Evolutionary conservation across 1,140 invertebrate genomes (phyloP).

Genomic region (Leptestheria dahalacensis): DNA sequence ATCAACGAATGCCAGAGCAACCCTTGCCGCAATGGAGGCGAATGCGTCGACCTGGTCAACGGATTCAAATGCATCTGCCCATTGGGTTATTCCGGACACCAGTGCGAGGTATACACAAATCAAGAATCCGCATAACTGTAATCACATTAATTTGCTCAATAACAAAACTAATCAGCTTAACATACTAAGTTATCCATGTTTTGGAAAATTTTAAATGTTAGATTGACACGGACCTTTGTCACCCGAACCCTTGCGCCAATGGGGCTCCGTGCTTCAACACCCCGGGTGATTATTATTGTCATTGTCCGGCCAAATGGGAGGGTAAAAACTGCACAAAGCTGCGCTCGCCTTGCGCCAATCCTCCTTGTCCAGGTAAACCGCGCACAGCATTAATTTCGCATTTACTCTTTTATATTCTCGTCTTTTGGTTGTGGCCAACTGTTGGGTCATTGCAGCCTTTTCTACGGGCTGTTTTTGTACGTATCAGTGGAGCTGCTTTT

Average conservation of each 20-base stretch:
- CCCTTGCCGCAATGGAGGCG: constrained; percentile 37
- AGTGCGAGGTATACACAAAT: constrained; percentile 51
- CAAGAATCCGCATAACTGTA: too few relatives aligned
- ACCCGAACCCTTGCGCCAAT: constrained; percentile 63
- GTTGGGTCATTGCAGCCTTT: too few relatives aligned
- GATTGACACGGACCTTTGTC: constrained; percentile 68
- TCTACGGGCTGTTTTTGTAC: too few relatives aligned
- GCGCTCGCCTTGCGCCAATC: constrained; percentile 24
- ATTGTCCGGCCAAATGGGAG: constrained; percentile 68
- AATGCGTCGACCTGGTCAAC: constrained; percentile 34
- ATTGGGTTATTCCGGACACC: constrained; percentile 56
- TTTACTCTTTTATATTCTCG: too few relatives aligned
- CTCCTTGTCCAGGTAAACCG: constrained; percentile 24
- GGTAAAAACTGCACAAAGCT: constrained; percentile 75
- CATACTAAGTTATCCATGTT: too few relatives aligned
- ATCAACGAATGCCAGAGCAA: constrained; percentile 23
- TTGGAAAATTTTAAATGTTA: too few relatives aligned
- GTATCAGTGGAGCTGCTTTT: neutral
- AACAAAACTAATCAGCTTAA: too few relatives aligned
- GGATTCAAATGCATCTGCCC: constrained; percentile 30
- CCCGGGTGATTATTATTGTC: constrained; percentile 66
- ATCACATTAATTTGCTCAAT: too few relatives aligned
- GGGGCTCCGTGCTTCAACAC: constrained; percentile 66
- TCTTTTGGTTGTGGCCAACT: too few relatives aligned
- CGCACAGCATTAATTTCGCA: neutral